Base-by-base conservation (phyloP, 1,140 invertebrate genomes). In the Cherax destructor region DNA sequence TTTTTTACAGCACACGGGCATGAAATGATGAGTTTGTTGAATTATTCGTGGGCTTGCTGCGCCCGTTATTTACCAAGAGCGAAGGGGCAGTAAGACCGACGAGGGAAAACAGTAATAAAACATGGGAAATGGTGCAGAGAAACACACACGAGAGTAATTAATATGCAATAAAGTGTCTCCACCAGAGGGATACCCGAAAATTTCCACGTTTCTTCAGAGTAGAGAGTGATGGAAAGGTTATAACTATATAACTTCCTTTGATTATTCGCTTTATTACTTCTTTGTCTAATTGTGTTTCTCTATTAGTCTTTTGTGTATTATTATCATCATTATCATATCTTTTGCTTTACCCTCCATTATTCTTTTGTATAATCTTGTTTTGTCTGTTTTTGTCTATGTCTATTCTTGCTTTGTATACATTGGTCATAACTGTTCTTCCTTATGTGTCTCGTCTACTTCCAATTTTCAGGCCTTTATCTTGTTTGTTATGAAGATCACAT, bases 21-120 rank as follows among this genome's bases (percentile, higher is more conserved):
- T 56, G 24, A 69, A 83, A 83, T 83, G 59, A 69, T 47, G 59
- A 16, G 59, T 69, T 83, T 65, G 81, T 69, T 65, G 81, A 83
- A 83, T 83, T 83, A 83, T 83, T 61, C 24, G 49, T 30, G 49
- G 10, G 13, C 5, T 59, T 30, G n/a, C 69, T 30, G 13, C n/a
- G 24, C 69, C 18, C 69, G 24, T 74, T 74, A 74, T 74, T 74
- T 74, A 74, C 69, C n/a, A 24, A 21, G 69, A 74, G 52, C 69
- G 69, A 21, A 74, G n/a, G 69, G 6, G 18, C 11, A 30, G 69
- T 74, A 30, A 74, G 69, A 30, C 13, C 6, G n/a, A 74, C 69
- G 24, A 21, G n/a, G 18, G 69, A 74, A 7, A 74, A 30, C n/a
- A 5, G 21, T 11, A 24, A 74, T 74, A 74, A 74, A 74, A 74